Percentiles rank a stretch among this genome's conserved stretches.
phyloP scores from a whole-genome alignment of 2,113 vertebrate genomes.

The Gila orcuttii region DNA sequence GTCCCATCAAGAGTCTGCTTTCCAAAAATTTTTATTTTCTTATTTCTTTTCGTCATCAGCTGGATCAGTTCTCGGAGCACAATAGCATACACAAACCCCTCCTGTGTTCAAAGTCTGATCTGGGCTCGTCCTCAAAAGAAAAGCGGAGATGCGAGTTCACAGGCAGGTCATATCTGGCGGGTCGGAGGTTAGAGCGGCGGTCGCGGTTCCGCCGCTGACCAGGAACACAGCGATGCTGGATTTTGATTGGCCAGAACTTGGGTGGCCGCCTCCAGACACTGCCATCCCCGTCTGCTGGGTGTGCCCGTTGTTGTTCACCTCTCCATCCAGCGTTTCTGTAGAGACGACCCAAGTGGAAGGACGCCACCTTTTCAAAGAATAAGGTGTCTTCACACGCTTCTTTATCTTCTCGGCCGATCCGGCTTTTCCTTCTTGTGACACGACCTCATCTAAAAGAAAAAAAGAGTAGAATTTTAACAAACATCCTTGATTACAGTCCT shows the following conservation, averaged over 20 bases:
- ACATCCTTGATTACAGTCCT: not conserved
- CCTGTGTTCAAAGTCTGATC: conserved; percentile 28
- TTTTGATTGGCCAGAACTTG: conserved; percentile 79
- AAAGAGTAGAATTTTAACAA: not conserved
- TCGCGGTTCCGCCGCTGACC: conserved; percentile 84
- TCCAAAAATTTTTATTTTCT: conserved; percentile 65
- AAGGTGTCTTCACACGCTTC: conserved; percentile 97
- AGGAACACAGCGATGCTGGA: conserved; percentile 93
- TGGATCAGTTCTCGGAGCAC: conserved; percentile 43
- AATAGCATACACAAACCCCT: conserved; percentile 65
- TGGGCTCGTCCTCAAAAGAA: conserved; percentile 22
- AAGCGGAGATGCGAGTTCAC: conserved; percentile 29
- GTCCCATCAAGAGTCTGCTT: conserved; percentile 26
- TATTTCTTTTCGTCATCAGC: conserved; percentile 49
- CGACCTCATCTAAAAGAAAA: conserved; percentile 76
- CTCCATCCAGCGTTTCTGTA: conserved; percentile 85
- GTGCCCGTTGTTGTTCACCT: conserved; percentile 84
- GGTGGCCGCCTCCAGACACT: conserved; percentile 40
- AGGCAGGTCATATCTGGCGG: conserved; percentile 52
- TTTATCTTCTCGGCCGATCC: conserved; percentile 96
- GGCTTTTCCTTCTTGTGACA: conserved; percentile 78
- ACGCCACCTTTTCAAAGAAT: conserved; percentile 96
- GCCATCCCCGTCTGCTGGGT: conserved; percentile 46
- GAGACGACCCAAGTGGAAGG: conserved; percentile 98
- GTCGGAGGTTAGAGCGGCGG: conserved; percentile 80